Evolutionary conservation across 2,797 vertebrate species (phyloP).

Genomic region (Selene dorsalis): DNA sequence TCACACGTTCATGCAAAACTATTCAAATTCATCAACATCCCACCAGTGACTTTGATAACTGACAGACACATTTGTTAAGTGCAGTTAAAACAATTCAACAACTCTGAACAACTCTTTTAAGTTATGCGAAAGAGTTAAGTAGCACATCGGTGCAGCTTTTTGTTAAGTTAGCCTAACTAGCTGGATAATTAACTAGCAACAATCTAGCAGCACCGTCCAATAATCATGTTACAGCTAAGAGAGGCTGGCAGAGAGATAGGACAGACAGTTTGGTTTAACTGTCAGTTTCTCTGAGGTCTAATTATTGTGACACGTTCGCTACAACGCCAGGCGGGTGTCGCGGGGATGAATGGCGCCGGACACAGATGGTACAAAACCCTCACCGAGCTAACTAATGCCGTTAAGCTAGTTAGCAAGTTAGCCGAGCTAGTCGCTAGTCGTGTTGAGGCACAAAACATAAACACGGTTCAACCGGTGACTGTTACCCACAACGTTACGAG

Average conservation of each 20-base stretch:
- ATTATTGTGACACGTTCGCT: too few relatives aligned
- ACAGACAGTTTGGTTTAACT: not conserved
- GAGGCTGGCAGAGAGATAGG: not conserved
- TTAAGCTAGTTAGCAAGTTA: constrained; percentile 25
- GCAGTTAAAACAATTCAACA: not conserved
- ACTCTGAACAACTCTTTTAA: not conserved
- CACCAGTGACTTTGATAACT: not conserved
- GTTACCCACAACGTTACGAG: constrained; percentile 25
- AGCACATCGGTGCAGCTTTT: too few relatives aligned
- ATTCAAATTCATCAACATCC: not conserved
- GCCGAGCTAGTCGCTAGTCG: constrained; percentile 11
- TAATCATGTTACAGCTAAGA: not conserved
- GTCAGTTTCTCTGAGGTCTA: too few relatives aligned
- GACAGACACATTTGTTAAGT: too few relatives aligned
- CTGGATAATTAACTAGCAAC: not conserved
- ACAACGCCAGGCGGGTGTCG: not conserved
- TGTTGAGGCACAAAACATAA: not conserved
- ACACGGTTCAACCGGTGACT: constrained; percentile 13
- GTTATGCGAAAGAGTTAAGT: too few relatives aligned
- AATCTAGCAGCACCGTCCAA: not conserved
- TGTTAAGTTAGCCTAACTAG: too few relatives aligned
- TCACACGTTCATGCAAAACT: not conserved
- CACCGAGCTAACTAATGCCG: constrained; percentile 16
- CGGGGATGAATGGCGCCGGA: constrained; percentile 12
- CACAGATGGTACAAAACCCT: not conserved